Evolutionary conservation across 2,113 vertebrate genomes (phyloP).

Genomic region (Chamaetylas fuelleborni): DNA sequence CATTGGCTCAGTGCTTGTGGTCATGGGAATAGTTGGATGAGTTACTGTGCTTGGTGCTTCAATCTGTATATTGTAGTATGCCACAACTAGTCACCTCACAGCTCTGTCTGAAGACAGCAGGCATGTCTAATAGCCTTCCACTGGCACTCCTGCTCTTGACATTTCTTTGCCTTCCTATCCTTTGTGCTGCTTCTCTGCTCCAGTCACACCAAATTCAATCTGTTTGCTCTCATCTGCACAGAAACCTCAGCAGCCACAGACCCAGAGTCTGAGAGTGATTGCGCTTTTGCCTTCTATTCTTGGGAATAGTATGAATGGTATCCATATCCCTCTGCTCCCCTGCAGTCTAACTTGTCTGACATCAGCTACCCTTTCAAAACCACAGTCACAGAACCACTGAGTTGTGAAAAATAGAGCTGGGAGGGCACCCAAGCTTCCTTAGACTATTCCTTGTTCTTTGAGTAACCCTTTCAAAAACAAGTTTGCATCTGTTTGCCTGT

Average conservation of each 20-base stretch:
- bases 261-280: not conserved
- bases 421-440: not conserved
- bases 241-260: not conserved
- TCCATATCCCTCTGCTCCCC: constrained; percentile 8
- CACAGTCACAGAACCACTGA: not conserved
- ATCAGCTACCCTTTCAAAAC: constrained; percentile 20
- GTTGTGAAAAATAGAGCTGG: not conserved
- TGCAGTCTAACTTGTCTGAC: constrained; percentile 8
- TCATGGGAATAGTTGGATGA: not conserved
- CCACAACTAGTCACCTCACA: not conserved
- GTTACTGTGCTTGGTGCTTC: not conserved
- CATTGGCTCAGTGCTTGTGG: not conserved
- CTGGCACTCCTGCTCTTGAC: not conserved
- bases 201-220: not conserved
- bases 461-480: not conserved
- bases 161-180: not conserved
- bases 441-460: not conserved
- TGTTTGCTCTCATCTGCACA: not conserved
- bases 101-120: not conserved
- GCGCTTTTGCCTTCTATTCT: constrained; percentile 34
- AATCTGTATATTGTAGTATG: not conserved
- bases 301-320: constrained; percentile 8
- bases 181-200: not conserved
- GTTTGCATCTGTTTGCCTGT: not conserved
- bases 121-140: not conserved